phyloP scores from a whole-genome alignment of 2,888 invertebrate species.

The Nomada fabriciana region DNA sequence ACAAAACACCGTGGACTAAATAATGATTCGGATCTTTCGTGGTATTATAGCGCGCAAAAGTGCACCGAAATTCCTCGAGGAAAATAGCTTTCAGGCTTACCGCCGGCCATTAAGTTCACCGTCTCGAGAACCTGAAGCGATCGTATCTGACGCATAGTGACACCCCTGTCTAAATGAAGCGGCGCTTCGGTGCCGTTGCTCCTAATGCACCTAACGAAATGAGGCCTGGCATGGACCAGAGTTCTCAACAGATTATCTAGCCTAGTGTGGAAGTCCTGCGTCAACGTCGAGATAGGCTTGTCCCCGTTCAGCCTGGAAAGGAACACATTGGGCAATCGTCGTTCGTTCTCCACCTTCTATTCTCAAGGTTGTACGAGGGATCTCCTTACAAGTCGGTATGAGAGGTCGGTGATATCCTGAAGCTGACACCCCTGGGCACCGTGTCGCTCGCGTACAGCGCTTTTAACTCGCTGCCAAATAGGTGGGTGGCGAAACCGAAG shows the following conservation, averaged over 20 bases:
- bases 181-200: slow-evolving; percentile 93
- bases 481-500: slow-evolving; percentile 98
- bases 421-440: slow-evolving; percentile 91
- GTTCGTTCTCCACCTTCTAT: neutral
- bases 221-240: slow-evolving; percentile 96
- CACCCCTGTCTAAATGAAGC: slow-evolving; percentile 93
- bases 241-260: slow-evolving; percentile 96
- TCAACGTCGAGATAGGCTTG: slow-evolving; percentile 94
- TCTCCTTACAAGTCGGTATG: slow-evolving; percentile 89
- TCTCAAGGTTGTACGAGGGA: too few species aligned
- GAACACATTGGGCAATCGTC: neutral
- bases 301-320: slow-evolving; percentile 89
- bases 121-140: slow-evolving; percentile 96
- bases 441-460: slow-evolving; percentile 90
- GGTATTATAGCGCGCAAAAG: too few species aligned
- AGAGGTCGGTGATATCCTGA: slow-evolving; percentile 95
- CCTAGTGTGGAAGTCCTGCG: slow-evolving; percentile 97
- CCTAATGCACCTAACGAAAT: slow-evolving; percentile 96
- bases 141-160: slow-evolving; percentile 94
- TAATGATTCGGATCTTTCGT: too few species aligned
- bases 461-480: slow-evolving; percentile 97
- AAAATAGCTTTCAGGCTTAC: slow-evolving; percentile 76
- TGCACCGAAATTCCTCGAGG: neutral
- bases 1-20: too few species aligned
- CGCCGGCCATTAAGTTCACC: slow-evolving; percentile 97